Evolutionary conservation across 2,888 invertebrate genomes (phyloP), one percentile per base, ranked within the genome.

Genomic region (Dicranocentrus wangi): DNA sequence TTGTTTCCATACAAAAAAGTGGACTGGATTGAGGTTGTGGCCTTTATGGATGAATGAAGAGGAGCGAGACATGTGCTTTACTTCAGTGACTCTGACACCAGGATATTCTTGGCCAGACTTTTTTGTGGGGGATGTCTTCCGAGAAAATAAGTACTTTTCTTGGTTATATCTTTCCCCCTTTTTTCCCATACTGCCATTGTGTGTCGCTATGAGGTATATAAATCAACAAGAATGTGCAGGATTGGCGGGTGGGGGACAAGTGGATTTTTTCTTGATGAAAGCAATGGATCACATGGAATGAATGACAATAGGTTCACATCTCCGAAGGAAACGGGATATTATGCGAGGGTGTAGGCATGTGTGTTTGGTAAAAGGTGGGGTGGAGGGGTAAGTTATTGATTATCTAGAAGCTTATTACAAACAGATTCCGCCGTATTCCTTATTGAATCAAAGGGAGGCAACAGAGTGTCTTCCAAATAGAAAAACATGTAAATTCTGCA

Each of bases 41-140:
- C 32, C 32, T 32, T 32, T 32, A 47, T 47, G 47, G 15, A 47
- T 70, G 70, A 58, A 25, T 58, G 70, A 70, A 42, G 58, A 42
- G 70, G 55, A 55, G 25, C n/a, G 58, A 70, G 55, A 42, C 58
- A 70, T 32, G 70, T 58, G 70, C 28, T 32, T n/a, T 61, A 5
- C 39, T 39, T 39, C 39, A 39, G 5, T 39, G 7, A 39, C n/a
- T n/a, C 5, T 39, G 39, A 39, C 39, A 8, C 39, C 39, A 39
- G 7, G 13, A 39, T 8, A 39, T 13, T 8, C 39, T 13, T 5
- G 5, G 13, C 39, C 39, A 39, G 7, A 5, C 5, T 39, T 39
- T n/a, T n/a, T n/a, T n/a, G n/a, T n/a, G n/a, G n/a, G n/a, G n/a
- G n/a, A n/a, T n/a, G n/a, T n/a, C n/a, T n/a, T n/a, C n/a, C n/a